Evolutionary conservation across 2,888 invertebrate genomes (phyloP).

Genomic region (Spialia ferax): DNA sequence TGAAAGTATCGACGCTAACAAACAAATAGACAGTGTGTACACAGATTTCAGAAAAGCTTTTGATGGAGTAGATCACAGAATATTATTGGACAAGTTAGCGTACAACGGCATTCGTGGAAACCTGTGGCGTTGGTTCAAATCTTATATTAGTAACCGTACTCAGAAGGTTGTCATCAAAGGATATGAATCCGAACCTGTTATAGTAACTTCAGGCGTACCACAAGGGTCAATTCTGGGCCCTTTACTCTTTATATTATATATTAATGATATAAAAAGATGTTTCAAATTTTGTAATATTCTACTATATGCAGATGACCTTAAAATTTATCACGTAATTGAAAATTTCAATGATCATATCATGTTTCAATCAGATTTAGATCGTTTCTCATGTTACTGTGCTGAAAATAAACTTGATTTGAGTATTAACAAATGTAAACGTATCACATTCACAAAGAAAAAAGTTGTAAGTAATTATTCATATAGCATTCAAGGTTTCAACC

Average conservation of each 20-base stretch:
- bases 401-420: neutral
- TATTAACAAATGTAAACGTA: neutral
- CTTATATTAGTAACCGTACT: neutral
- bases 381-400: too few relatives aligned
- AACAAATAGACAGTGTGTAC: neutral
- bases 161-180: neutral
- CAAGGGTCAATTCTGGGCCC: too few relatives aligned
- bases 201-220: too few relatives aligned
- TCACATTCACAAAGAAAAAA: neutral
- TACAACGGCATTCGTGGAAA: neutral
- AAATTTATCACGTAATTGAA: too few relatives aligned
- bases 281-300: too few relatives aligned
- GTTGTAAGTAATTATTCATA: neutral
- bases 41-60: neutral
- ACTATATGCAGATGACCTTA: too few relatives aligned
- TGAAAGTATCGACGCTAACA: neutral
- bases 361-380: too few relatives aligned
- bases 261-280: too few relatives aligned
- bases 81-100: neutral
- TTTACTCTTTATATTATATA: too few relatives aligned
- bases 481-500: neutral
- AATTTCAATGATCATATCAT: too few relatives aligned
- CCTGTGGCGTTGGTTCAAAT: neutral
- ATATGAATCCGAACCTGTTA: neutral
- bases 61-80: neutral